A percentile compares a stretch with the other conserved stretches of the same genome.
Evolutionary conservation across 1,140 invertebrate genomes (phyloP).

Genomic region (Drosophila equinoxialis): DNA sequence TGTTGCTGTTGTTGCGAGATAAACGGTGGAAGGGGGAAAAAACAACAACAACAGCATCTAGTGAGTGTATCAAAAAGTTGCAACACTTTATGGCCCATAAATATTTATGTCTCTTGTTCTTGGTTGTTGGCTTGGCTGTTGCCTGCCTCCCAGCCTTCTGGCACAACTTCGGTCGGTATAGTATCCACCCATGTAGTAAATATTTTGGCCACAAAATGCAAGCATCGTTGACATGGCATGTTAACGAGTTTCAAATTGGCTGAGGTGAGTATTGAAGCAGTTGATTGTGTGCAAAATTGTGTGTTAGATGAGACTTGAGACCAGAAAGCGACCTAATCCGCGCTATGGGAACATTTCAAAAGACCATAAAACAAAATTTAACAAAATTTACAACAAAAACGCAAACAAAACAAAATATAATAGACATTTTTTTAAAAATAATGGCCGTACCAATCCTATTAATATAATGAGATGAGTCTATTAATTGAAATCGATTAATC

Average conservation of each 20-base stretch:
- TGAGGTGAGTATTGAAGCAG: conserved; percentile 11
- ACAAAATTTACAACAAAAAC: too few relatives aligned
- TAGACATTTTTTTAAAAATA: too few relatives aligned
- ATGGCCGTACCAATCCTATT: too few relatives aligned
- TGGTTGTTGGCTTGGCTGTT: conserved; percentile 44
- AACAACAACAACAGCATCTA: background rate
- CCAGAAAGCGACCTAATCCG: background rate
- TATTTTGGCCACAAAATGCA: conserved; percentile 77
- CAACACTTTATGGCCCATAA: conserved; percentile 77
- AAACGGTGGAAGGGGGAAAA: background rate
- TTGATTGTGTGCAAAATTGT: conserved; percentile 12
- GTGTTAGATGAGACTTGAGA: background rate
- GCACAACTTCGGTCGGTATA: background rate
- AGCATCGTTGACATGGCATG: conserved; percentile 66
- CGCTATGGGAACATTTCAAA: background rate
- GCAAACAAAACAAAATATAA: too few relatives aligned
- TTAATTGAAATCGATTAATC: too few relatives aligned
- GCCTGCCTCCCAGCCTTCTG: conserved; percentile 1
- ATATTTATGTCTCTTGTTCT: conserved; percentile 69
- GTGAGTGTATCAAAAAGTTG: conserved; percentile 74
- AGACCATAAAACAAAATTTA: background rate
- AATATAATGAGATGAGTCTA: too few relatives aligned
- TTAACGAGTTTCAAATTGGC: conserved; percentile 69
- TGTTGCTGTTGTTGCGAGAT: too few relatives aligned
- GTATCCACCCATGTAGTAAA: conserved; percentile 53